Evolutionary conservation across 2,797 vertebrate genomes (phyloP), one percentile per base, ranked within the genome.

Genomic region (Cheirogaleus major): DNA sequence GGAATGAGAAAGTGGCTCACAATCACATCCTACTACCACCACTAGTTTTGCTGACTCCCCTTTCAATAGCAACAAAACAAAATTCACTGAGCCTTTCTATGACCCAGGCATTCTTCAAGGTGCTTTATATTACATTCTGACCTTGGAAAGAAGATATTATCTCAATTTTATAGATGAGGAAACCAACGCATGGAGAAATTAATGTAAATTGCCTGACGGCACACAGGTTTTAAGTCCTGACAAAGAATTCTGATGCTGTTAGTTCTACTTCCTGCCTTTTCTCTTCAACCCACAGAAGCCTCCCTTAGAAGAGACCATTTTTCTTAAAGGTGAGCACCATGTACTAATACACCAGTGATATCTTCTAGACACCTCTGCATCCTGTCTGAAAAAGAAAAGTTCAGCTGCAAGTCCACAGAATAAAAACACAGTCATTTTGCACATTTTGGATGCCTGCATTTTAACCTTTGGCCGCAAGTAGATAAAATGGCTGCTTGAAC

Each of bases 401-500:
- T 91, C 35, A 89, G n/a, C 72, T 76, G 32, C 35, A 18, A 96
- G 38, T 41, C 18, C 32, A 35, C 5, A 52, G 80, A 83, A 85
- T 43, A 87, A 93, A 95, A 95, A 48, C 14, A 59, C 10, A 17
- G 50, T 88, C 30, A 15, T 95, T 96, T 84, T 67, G 43, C 25
- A 32, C 17, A 75, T 25, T 41, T 87, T 82, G 35, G 72, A 81
- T 72, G 50, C 20, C 25, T 93, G 63, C 45, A 86, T 97, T 96
- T 96, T 92, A 94, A 96, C 81, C 81, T 96, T 93, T 96, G 72
- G 41, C 91, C 67, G 89, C 50, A 82, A 48, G 43, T 25, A 82
- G 81, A 93, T 93, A 96, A 95, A 97, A 94, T 38, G 50, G 23
- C n/a, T 43, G 15, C 83, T 94, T 57, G 76, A 91, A 95, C 52